Conservation (phyloP, 2,888 invertebrate genomes). For the Xestia xanthographa region DNA sequence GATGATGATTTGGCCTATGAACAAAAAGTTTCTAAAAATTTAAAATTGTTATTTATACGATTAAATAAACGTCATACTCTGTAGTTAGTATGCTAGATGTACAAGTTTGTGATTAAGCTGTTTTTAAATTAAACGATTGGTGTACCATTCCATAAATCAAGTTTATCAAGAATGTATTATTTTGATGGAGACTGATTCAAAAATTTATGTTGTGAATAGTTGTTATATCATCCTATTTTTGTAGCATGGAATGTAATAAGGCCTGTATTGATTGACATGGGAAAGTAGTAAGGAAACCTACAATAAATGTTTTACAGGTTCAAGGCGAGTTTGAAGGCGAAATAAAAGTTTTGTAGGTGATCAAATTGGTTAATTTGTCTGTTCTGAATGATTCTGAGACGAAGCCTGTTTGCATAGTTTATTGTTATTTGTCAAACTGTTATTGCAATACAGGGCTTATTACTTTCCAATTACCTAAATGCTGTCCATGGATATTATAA, state of each 20-base stretch:
- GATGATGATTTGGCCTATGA: conserved; percentile 52
- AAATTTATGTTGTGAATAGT: conserved; percentile 49
- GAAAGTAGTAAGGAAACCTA: conserved; percentile 2
- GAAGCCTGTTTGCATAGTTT: conserved; percentile 12
- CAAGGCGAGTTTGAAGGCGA: neutral
- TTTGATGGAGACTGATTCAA: conserved; percentile 67
- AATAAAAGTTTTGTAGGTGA: neutral
- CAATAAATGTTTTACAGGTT: conserved; percentile 8
- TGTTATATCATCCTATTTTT: conserved; percentile 55
- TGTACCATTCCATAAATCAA: conserved; percentile 62
- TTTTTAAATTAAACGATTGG: conserved; percentile 40
- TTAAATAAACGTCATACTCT: conserved; percentile 27
- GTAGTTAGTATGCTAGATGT: conserved; percentile 53
- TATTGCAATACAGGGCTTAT: conserved; percentile 22
- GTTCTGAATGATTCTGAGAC: neutral
- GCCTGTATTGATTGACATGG: conserved; percentile 23
- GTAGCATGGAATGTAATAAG: conserved; percentile 33
- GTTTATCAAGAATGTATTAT: conserved; percentile 47
- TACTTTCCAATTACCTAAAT: conserved; percentile 9
- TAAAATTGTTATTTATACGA: conserved; percentile 43
- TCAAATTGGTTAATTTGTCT: neutral
- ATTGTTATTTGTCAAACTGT: neutral
- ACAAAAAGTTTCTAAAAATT: conserved; percentile 27
- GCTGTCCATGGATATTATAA: conserved; percentile 3
- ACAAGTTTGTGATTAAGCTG: conserved; percentile 30